phyloP scores from a whole-genome alignment of 1,140 invertebrate species.

The Leptopilina boulardi region DNA sequence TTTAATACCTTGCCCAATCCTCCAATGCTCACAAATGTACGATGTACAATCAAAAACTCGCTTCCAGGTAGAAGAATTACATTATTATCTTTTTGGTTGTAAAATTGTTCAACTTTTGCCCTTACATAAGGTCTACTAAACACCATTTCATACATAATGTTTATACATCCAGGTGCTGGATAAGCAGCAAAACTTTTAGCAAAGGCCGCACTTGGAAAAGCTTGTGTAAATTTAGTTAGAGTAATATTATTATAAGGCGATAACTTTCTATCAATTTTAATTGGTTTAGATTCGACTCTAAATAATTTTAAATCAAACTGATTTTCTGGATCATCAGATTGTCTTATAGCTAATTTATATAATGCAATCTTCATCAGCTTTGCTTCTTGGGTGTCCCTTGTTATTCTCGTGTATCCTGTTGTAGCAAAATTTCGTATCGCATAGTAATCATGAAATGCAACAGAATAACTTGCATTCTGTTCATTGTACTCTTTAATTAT shows the following conservation, averaged over 20 bases:
- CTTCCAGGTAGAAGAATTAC: neutral
- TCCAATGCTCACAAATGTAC: neutral
- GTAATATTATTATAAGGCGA: neutral
- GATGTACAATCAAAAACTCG: neutral
- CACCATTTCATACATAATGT: neutral
- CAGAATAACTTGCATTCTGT: neutral
- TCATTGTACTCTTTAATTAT: neutral
- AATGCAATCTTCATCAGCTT: no score
- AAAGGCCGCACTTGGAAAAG: neutral
- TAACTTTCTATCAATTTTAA: neutral
- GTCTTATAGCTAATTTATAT: no score
- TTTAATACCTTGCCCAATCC: neutral
- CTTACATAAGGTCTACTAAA: neutral
- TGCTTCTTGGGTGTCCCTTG: neutral
- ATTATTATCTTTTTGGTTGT: neutral
- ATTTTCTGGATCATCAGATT: neutral
- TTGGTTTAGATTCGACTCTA: neutral
- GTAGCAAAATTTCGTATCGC: neutral
- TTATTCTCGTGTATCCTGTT: neutral
- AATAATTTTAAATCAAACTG: neutral
- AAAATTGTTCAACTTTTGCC: neutral
- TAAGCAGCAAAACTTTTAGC: neutral
- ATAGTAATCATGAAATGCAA: neutral
- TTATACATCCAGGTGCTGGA: neutral
- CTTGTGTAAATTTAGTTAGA: neutral